phyloP scores from a whole-genome alignment of 2,888 invertebrate species.

The Tenthredo livida region DNA sequence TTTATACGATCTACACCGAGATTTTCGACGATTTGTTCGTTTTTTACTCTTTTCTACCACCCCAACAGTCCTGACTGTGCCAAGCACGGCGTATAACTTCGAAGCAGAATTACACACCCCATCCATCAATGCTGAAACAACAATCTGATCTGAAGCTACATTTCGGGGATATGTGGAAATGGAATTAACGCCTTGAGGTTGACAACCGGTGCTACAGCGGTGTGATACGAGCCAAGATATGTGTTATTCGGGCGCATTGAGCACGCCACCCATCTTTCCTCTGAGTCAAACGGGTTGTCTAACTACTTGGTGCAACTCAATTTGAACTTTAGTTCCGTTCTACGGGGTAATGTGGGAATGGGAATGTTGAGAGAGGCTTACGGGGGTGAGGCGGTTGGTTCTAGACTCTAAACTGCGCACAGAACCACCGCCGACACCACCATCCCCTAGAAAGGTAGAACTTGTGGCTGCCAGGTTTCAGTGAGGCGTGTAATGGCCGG shows the following conservation, averaged over 20 bases:
- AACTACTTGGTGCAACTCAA: constrained; percentile 49
- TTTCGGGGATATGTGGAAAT: background rate
- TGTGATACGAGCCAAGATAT: background rate
- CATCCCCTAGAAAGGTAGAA: constrained; percentile 1
- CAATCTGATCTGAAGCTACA: background rate
- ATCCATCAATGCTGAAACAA: background rate
- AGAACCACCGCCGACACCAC: constrained; percentile 1
- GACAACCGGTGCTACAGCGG: constrained; percentile 6
- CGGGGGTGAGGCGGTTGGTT: background rate
- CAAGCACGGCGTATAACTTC: background rate
- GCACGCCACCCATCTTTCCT: background rate
- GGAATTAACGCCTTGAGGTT: constrained; percentile 2
- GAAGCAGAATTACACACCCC: background rate
- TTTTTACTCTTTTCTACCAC: background rate
- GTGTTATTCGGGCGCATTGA: background rate
- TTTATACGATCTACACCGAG: constrained; percentile 19
- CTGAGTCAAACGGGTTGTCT: constrained; percentile 32
- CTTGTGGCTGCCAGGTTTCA: constrained; percentile 32
- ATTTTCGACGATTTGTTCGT: background rate
- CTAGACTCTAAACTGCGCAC: constrained; percentile 14
- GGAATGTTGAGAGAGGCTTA: background rate
- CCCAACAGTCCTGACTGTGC: background rate
- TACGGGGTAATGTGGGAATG: background rate
- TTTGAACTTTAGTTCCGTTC: constrained; percentile 31
- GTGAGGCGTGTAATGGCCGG: constrained; percentile 35